These are phyloP conservation scores for Pterocles orientalis DNA, from an alignment of 2,113 vertebrate species.

Conservation along the genomic window DNA sequence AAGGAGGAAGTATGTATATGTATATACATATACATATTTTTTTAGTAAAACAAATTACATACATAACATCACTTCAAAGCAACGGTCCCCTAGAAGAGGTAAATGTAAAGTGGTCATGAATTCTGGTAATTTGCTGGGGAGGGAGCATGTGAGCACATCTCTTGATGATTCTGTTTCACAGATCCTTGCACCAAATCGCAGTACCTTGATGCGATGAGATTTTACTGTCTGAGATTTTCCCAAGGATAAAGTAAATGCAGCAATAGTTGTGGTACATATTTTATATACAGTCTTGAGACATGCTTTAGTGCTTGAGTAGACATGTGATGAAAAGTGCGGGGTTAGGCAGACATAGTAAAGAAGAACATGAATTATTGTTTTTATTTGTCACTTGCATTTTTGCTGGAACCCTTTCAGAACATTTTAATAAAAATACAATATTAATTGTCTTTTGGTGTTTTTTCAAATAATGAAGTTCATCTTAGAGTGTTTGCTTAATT, in stretches of 20 bases:
- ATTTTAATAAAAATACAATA: neutral
- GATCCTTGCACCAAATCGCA: neutral
- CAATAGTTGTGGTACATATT: neutral
- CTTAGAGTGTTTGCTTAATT: neutral
- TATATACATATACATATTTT: neutral
- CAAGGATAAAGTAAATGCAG: neutral
- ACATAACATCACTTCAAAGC: neutral
- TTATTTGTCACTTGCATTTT: neutral
- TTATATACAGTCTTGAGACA: neutral
- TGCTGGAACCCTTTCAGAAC: neutral
- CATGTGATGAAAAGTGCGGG: fast-evolving
- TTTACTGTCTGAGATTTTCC: neutral
- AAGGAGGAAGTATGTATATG: neutral
- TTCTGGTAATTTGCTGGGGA: neutral
- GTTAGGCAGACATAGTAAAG: neutral
- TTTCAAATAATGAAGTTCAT: neutral
- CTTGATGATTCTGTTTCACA: neutral
- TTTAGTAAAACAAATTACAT: neutral
- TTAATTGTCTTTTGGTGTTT: neutral
- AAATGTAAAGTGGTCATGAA: neutral
- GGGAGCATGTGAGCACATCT: fast-evolving
- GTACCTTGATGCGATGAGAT: neutral
- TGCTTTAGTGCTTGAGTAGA: neutral
- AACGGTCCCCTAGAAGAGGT: neutral
- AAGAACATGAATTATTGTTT: neutral